Evolutionary conservation across 2,797 vertebrate genomes (phyloP).

Genomic region (Sebastes matsubarae): DNA sequence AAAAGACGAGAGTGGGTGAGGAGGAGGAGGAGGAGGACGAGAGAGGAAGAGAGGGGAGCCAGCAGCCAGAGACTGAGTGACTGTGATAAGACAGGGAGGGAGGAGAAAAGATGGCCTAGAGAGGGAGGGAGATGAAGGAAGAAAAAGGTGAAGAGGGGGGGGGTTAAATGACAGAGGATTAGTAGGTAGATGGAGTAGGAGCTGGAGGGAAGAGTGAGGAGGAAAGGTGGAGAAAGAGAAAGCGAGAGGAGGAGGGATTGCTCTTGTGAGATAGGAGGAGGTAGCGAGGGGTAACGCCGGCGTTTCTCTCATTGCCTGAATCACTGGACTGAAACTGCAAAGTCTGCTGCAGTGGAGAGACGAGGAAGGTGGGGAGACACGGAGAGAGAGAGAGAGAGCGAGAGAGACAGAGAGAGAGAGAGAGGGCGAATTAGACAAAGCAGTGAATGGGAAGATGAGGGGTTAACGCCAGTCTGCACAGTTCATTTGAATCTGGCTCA

Average conservation of each 20-base stretch:
- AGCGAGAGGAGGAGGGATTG: constrained; percentile 1
- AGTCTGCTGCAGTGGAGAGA: constrained; percentile 73
- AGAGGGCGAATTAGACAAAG: constrained; percentile 17
- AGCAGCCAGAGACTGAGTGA: constrained; percentile 64
- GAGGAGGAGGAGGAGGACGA: not conserved
- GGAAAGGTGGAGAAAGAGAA: constrained; percentile 29
- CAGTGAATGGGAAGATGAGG: constrained; percentile 20
- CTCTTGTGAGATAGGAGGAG: constrained; percentile 45
- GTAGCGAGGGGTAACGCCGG: constrained; percentile 55
- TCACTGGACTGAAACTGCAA: constrained; percentile 77
- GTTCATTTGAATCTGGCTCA: constrained; percentile 51
- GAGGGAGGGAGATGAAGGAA: constrained; percentile 43
- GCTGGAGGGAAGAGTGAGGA: constrained; percentile 35
- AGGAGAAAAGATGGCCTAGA: constrained; percentile 53
- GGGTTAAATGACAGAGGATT: constrained; percentile 66
- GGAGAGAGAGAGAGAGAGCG: not conserved
- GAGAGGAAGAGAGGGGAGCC: constrained; percentile 14
- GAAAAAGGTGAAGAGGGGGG: constrained; percentile 26
- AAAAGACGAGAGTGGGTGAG: not conserved
- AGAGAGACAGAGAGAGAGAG: constrained; percentile 39
- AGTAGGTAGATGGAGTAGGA: constrained; percentile 55
- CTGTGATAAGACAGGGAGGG: constrained; percentile 65
- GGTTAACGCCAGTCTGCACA: constrained; percentile 47
- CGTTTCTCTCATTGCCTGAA: constrained; percentile 75
- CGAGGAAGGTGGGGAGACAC: constrained; percentile 7